These are phyloP conservation scores for Epinotia nisella DNA, from an alignment of 2,888 invertebrate genomes.

Conservation along the genomic window DNA sequence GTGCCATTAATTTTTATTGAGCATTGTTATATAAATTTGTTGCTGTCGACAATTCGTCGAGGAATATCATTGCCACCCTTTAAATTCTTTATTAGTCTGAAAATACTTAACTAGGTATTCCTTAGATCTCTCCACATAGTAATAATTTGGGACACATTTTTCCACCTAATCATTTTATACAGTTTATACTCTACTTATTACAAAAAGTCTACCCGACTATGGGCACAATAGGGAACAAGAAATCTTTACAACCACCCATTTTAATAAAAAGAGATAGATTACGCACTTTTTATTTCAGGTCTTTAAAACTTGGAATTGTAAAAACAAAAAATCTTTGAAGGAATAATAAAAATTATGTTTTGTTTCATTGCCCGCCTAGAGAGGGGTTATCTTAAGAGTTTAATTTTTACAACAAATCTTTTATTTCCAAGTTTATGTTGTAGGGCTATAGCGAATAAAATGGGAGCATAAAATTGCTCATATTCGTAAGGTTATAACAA, in stretches of 20 bases:
- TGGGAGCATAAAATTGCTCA: slow-evolving; percentile 70
- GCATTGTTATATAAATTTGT: slow-evolving; percentile 49
- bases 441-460: slow-evolving; percentile 74
- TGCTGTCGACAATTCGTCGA: slow-evolving; percentile 18
- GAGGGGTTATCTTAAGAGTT: slow-evolving; percentile 74
- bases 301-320: slow-evolving; percentile 71
- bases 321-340: slow-evolving; percentile 72
- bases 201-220: background rate
- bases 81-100: slow-evolving; percentile 19
- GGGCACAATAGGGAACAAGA: background rate
- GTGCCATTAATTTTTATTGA: slow-evolving; percentile 51
- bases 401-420: slow-evolving; percentile 81
- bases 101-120: background rate
- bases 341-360: slow-evolving; percentile 77
- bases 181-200: background rate
- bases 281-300: slow-evolving; percentile 63
- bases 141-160: background rate
- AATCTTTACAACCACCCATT: slow-evolving; percentile 26
- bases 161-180: background rate
- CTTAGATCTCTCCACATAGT: background rate
- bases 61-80: slow-evolving; percentile 15
- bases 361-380: slow-evolving; percentile 61
- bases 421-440: slow-evolving; percentile 74
- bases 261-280: slow-evolving; percentile 48
- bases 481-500: slow-evolving; percentile 70